Evolutionary conservation across 2,888 invertebrate species (phyloP).

Genomic region (Ferdinandea cuprea): DNA sequence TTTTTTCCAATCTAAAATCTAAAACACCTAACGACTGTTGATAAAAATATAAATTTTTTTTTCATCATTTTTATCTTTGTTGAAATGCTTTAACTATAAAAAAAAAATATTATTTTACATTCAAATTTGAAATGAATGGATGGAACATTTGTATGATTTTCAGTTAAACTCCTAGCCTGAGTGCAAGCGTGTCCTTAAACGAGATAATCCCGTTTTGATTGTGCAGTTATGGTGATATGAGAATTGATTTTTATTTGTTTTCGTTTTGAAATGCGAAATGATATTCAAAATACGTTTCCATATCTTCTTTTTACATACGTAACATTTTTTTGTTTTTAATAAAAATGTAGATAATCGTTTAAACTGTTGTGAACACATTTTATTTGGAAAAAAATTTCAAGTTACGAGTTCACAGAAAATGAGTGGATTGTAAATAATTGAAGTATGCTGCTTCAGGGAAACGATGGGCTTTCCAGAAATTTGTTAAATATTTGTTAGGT

Average conservation of each 20-base stretch:
- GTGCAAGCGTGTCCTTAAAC: slow-evolving; percentile 10
- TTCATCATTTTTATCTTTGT: background rate
- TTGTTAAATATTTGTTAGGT: too few species aligned
- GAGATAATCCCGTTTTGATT: slow-evolving; percentile 16
- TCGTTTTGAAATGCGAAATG: background rate
- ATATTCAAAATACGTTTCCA: background rate
- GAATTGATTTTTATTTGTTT: background rate
- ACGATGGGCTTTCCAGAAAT: too few species aligned
- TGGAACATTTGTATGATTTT: background rate
- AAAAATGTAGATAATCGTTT: too few species aligned
- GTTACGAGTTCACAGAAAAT: too few species aligned
- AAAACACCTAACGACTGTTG: slow-evolving; percentile 8
- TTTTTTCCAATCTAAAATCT: slow-evolving; percentile 1
- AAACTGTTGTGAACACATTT: too few species aligned
- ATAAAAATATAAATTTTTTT: background rate
- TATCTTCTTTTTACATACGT: too few species aligned
- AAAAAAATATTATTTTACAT: slow-evolving; percentile 11
- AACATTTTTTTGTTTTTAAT: too few species aligned
- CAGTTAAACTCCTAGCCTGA: background rate
- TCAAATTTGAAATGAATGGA: slow-evolving; percentile 2
- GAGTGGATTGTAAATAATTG: too few species aligned
- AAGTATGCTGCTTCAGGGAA: too few species aligned
- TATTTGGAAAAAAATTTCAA: too few species aligned
- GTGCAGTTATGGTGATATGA: background rate
- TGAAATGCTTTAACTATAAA: background rate